These are phyloP conservation scores for Kuschelorhynchus macadamiae DNA, from an alignment of 2,888 invertebrate species.

Conservation along the genomic window DNA sequence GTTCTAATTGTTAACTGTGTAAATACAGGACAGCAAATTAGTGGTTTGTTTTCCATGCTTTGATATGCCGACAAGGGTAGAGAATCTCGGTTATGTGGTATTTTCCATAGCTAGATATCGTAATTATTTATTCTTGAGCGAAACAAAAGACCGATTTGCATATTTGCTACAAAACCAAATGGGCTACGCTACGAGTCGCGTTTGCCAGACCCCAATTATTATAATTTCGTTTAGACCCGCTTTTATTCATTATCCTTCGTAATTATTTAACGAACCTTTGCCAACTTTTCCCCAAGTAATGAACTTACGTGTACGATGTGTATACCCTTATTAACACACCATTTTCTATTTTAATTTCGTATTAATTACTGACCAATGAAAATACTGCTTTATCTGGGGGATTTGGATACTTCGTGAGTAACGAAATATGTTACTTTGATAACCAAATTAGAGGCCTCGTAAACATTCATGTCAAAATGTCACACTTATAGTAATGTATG, in stretches of 20 bases:
- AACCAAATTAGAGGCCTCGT: too few species aligned
- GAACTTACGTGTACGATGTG: not conserved
- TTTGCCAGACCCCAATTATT: constrained; percentile 34
- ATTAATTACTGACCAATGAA: too few species aligned
- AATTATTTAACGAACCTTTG: constrained; percentile 33
- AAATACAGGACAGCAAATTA: too few species aligned
- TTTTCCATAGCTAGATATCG: constrained; percentile 15
- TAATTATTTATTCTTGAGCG: constrained; percentile 33
- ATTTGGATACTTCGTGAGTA: too few species aligned
- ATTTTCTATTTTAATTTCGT: not conserved
- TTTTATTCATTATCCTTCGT: constrained; percentile 38
- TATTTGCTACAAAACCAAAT: constrained; percentile 26
- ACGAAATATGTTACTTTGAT: too few species aligned
- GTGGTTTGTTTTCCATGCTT: too few species aligned
- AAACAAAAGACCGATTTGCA: constrained; percentile 36
- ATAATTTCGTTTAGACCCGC: constrained; percentile 32
- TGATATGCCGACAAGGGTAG: too few species aligned
- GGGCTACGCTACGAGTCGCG: constrained; percentile 17
- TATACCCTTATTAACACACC: not conserved
- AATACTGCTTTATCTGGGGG: too few species aligned
- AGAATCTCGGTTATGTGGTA: constrained; percentile 1
- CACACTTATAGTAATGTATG: too few species aligned
- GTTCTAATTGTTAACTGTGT: too few species aligned
- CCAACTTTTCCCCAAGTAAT: not conserved
- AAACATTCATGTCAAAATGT: too few species aligned